A percentile compares a stretch with the other conserved stretches of the same genome.
Conservation (phyloP, 2,797 vertebrate genomes). For the Columba guinea region DNA sequence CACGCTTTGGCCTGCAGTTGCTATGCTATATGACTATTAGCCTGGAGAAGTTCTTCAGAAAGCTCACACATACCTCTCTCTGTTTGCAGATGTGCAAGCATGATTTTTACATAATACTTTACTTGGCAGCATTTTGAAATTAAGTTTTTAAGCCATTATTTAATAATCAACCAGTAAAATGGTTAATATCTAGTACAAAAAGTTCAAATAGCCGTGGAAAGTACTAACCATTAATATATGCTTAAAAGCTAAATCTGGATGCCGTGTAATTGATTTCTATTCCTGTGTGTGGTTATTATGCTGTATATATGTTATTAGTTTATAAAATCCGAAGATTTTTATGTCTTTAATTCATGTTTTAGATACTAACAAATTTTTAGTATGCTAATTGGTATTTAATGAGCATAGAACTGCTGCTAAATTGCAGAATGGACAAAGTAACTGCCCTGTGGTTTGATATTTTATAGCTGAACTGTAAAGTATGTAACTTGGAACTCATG, state of each 20-base stretch:
- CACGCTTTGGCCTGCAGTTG: neutral
- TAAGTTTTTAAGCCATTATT: neutral
- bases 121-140: conserved; percentile 24
- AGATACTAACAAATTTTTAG: neutral
- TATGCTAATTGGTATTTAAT: neutral
- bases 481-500: neutral
- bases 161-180: neutral
- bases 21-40: neutral
- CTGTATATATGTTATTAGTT: neutral
- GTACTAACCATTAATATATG: neutral
- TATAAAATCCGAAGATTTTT: neutral
- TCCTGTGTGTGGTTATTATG: neutral
- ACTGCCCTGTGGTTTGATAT: neutral
- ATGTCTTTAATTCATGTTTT: neutral
- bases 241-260: neutral
- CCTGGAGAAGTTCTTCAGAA: conserved; percentile 21
- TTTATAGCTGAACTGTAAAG: neutral
- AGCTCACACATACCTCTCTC: neutral
- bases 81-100: neutral
- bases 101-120: neutral
- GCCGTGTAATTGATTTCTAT: neutral
- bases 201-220: neutral
- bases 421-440: neutral
- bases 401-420: neutral
- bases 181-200: neutral